Base-by-base conservation (phyloP, 2,113 vertebrate species). In the Brachyistius frenatus region DNA sequence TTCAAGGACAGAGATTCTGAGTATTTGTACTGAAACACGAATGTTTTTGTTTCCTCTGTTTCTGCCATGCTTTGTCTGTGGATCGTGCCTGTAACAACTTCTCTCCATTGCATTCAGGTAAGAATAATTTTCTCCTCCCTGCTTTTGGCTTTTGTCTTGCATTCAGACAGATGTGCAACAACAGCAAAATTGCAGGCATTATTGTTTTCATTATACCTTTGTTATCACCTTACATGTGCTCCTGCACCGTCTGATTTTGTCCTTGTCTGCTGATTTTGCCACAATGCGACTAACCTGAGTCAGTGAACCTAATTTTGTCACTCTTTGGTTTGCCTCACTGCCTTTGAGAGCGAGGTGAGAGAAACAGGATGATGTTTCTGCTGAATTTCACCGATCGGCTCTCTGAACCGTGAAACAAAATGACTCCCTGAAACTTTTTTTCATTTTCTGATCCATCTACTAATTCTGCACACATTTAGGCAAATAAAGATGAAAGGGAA, bases 71-170 rank as follows among this genome's bases (percentile, higher is more conserved):
- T 71, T 53, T 9, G 53, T 63, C 62, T 67, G 6, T 23, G 57
- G 60, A 33, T 70, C 54, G 44, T 50, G 4, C 23, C 63, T 57
- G 16, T 11, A 54, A 33, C 54, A 77, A 55, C 58, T 56, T 16
- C 8, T 71, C 33, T 11, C 1, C n/a, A 23, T 23, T 49, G 32
- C 77, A 35, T 55, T 82, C 91, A 94, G 93, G 92, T 93, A 92
- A 92, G 88, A 88, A 70, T n/a, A 33, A 10, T 37, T 73, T 35
- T 16, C 13, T 62, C 30, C 31, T 16, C 53, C 53, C 31, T 15
- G 58, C 44, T 73, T 53, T 47, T 5, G 1, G 57, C 62, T 64
- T 74, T 58, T 33, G 63, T 73, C 23, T 56, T 9, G 2, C n/a
- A 30, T 35, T 56, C 60, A 62, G 60, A 67, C 15, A 41, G 31